Conservation (phyloP, 2,113 vertebrate genomes). For the Orientallactaga bullata region DNA sequence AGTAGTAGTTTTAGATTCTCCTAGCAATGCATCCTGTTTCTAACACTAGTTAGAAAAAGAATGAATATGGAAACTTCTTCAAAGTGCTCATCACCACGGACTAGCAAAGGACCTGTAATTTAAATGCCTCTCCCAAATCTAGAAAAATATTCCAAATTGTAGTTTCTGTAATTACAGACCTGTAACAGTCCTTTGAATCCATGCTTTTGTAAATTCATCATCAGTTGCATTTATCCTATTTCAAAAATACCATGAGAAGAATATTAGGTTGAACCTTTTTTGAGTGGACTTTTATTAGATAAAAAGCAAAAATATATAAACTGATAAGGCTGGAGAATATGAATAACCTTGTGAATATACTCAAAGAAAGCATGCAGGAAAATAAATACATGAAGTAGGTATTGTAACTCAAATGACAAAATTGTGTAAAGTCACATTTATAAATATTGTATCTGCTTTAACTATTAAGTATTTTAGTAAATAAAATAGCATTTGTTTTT, state of each 20-base stretch:
- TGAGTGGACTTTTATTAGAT: slow-evolving; percentile 46
- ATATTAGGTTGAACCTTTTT: neutral
- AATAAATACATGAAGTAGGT: neutral
- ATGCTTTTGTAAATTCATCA: neutral
- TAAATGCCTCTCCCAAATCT: neutral
- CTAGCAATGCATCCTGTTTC: neutral
- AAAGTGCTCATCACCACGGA: neutral
- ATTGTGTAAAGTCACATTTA: slow-evolving; percentile 41
- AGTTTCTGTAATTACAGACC: neutral
- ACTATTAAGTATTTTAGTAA: slow-evolving; percentile 5
- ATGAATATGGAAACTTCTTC: slow-evolving; percentile 38
- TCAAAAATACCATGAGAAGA: neutral
- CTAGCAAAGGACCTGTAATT: neutral
- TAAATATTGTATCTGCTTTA: slow-evolving; percentile 15
- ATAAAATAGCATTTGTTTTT: neutral
- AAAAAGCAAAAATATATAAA: neutral
- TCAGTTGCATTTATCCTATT: slow-evolving; percentile 5
- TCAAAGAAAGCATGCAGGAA: neutral
- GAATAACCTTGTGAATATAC: neutral
- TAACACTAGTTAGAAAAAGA: slow-evolving; percentile 34
- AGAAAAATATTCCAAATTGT: neutral
- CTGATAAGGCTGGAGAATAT: neutral
- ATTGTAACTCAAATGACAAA: neutral
- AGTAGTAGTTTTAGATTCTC: slow-evolving; percentile 3
- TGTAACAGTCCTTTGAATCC: neutral